phyloP scores from a whole-genome alignment of 2,888 invertebrate genomes.

The Blastobasis adustella region DNA sequence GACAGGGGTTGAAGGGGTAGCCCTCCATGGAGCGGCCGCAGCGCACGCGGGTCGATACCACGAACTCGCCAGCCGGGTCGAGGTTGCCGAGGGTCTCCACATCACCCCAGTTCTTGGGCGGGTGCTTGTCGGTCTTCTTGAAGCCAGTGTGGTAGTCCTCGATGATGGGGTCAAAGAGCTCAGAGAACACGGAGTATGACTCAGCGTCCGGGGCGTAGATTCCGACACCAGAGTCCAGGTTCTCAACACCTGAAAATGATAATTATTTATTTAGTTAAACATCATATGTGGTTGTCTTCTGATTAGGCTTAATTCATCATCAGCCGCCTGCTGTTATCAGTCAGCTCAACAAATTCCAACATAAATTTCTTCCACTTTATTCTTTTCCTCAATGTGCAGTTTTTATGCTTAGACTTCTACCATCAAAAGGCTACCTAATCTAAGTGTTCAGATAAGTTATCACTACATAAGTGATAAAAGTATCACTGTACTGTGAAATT shows the following conservation, averaged over 20 bases:
- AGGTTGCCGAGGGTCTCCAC: slow-evolving; percentile 91
- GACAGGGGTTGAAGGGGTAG: slow-evolving; percentile 98
- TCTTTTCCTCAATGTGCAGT: too few species aligned
- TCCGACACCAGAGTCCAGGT: slow-evolving; percentile 96
- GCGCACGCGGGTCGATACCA: slow-evolving; percentile 96
- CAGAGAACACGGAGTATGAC: slow-evolving; percentile 92
- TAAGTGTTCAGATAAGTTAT: too few species aligned
- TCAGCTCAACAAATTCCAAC: too few species aligned
- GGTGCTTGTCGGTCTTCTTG: slow-evolving; percentile 95
- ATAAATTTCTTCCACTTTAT: too few species aligned
- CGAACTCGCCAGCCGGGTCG: slow-evolving; percentile 92
- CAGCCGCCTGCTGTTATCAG: too few species aligned
- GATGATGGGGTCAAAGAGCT: slow-evolving; percentile 97
- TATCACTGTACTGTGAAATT: too few species aligned
- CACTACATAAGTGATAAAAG: too few species aligned
- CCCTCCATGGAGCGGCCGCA: slow-evolving; percentile 96
- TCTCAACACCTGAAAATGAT: slow-evolving; percentile 85
- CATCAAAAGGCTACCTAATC: too few species aligned
- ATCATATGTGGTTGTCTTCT: background rate
- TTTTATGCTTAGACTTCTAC: too few species aligned
- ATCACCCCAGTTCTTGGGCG: slow-evolving; percentile 95
- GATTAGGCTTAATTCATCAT: background rate
- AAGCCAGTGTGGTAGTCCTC: slow-evolving; percentile 98
- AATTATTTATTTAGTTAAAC: slow-evolving; percentile 1
- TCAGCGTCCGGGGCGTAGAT: slow-evolving; percentile 99